A percentile compares a stretch with the other conserved stretches of the same genome.
phyloP scores from a whole-genome alignment of 2,888 invertebrate species.

The Mesoligia furuncula region DNA sequence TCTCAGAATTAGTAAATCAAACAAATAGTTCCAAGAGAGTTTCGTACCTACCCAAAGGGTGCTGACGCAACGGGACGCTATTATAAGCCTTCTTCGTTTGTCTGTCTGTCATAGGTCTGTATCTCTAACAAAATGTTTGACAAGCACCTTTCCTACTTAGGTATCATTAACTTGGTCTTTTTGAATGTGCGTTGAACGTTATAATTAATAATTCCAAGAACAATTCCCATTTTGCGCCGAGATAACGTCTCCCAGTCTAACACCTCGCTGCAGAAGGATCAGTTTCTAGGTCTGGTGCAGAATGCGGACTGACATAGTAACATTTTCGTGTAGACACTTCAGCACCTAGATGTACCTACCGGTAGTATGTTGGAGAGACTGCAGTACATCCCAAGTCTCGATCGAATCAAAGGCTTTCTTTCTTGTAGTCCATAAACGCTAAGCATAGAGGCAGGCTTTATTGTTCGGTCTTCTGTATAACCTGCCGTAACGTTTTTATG shows the following conservation, averaged over 20 bases:
- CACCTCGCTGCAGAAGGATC: neutral
- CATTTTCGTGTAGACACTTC: neutral
- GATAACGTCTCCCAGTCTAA: neutral
- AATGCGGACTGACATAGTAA: neutral
- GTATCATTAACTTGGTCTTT: neutral
- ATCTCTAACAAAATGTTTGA: no score
- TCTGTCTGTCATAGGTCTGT: no score
- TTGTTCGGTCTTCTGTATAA: no score
- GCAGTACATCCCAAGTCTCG: neutral
- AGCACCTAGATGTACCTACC: neutral
- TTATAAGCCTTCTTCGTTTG: no score
- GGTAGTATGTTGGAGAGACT: neutral
- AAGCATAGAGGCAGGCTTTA: no score
- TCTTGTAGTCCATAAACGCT: neutral
- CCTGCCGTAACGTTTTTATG: no score
- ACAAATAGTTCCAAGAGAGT: neutral
- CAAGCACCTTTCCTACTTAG: neutral
- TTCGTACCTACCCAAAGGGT: neutral
- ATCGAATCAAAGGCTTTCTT: neutral
- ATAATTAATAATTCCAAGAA: no score
- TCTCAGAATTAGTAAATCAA: neutral
- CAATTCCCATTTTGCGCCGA: neutral
- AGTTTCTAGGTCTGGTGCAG: neutral
- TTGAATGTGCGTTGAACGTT: neutral
- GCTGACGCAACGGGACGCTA: neutral